Evolutionary conservation across 2,797 vertebrate species (phyloP).

Genomic region (Choloepus didactylus): DNA sequence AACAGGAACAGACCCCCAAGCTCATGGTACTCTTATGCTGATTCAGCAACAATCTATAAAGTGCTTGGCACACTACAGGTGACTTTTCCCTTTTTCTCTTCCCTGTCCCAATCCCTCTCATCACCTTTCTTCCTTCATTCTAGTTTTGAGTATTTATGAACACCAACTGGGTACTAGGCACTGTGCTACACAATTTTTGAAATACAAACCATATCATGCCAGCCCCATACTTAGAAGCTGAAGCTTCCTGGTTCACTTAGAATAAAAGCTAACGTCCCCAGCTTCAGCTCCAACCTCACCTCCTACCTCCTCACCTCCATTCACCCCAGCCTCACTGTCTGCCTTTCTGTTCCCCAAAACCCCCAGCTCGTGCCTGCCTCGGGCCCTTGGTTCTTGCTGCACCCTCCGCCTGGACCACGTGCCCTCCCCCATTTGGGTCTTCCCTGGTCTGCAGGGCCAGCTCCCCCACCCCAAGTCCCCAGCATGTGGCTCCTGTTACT

Average conservation of each 20-base stretch:
- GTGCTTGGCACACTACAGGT: no score
- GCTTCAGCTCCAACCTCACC: neutral
- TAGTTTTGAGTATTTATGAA: neutral
- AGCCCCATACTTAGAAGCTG: neutral
- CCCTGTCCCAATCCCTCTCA: neutral
- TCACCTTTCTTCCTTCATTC: neutral
- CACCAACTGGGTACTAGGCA: neutral
- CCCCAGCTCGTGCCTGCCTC: neutral
- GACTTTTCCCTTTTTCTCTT: neutral
- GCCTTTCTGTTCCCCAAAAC: neutral
- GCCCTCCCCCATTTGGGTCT: accelerated
- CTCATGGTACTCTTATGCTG: neutral
- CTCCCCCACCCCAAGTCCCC: neutral
- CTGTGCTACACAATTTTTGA: neutral
- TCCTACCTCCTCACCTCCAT: no score
- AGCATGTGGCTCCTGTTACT: neutral
- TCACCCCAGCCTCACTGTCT: neutral
- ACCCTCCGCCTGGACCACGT: neutral
- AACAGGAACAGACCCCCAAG: neutral
- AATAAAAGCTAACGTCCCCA: neutral
- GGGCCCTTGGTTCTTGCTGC: neutral
- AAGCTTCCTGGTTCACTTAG: neutral
- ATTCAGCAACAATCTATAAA: neutral
- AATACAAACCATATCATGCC: neutral
- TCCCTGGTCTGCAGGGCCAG: neutral